Evolutionary conservation across 2,888 invertebrate genomes (phyloP).

Genomic region (Andrena camellia): DNA sequence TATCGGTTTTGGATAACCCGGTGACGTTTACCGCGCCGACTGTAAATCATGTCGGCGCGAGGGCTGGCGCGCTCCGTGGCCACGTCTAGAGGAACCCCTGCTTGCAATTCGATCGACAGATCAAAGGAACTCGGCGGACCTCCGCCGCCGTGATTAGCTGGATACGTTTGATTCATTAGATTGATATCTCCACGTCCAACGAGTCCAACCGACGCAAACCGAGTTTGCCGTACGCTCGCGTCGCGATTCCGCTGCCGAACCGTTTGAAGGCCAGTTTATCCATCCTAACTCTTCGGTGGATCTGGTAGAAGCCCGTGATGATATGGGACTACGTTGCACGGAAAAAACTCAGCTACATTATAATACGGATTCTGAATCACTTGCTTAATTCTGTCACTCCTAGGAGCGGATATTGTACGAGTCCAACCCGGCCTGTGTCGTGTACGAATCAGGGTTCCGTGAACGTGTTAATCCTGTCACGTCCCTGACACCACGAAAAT

Average conservation of each 20-base stretch:
- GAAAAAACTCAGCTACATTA: too few species aligned
- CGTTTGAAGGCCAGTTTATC: conserved; percentile 3
- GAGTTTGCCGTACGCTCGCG: conserved; percentile 10
- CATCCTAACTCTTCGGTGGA: too few species aligned
- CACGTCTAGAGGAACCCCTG: conserved; percentile 13
- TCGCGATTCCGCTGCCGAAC: background rate
- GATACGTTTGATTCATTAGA: conserved; percentile 55
- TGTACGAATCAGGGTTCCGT: too few species aligned
- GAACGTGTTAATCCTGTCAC: conserved; percentile 23
- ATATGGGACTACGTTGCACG: too few species aligned
- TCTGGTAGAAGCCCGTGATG: too few species aligned
- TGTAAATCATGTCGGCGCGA: conserved; percentile 64
- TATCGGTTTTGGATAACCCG: conserved; percentile 72
- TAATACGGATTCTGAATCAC: too few species aligned
- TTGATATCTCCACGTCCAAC: conserved; percentile 38
- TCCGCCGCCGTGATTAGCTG: background rate
- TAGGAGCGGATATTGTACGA: too few species aligned
- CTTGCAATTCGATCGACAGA: conserved; percentile 33
- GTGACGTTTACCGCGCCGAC: conserved; percentile 62
- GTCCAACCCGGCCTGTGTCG: too few species aligned
- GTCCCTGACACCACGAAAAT: conserved; percentile 14
- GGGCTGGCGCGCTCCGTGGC: conserved; percentile 51
- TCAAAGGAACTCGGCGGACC: conserved; percentile 33
- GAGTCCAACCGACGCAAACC: conserved; percentile 14
- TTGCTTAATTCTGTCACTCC: too few species aligned